A percentile compares a stretch with the other conserved stretches of the same genome.
phyloP scores from a whole-genome alignment of 1,140 invertebrate species.

The Maconellicoccus hirsutus region DNA sequence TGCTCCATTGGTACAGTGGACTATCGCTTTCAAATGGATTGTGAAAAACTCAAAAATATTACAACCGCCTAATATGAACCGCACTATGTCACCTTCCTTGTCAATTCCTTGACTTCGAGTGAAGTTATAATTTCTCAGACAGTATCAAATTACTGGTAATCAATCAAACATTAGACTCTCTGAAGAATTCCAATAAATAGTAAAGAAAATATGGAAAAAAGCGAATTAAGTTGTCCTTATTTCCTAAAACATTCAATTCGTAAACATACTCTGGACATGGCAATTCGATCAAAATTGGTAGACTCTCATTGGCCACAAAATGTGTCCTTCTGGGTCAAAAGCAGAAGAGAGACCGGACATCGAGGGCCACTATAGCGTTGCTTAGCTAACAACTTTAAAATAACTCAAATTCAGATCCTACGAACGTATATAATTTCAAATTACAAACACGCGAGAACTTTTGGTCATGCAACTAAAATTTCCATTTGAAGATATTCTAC shows the following conservation, averaged over 20 bases:
- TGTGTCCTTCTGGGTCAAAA: too few relatives aligned
- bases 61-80: background rate
- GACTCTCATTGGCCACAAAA: slow-evolving; percentile 21
- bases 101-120: background rate
- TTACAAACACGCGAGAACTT: too few relatives aligned
- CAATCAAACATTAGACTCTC: background rate
- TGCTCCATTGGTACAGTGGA: background rate
- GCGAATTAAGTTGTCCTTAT: background rate
- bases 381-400: slow-evolving; percentile 21
- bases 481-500: too few relatives aligned
- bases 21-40: background rate
- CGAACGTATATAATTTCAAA: too few relatives aligned
- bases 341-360: slow-evolving; percentile 23
- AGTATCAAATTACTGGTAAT: background rate
- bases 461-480: too few relatives aligned
- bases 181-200: background rate
- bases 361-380: slow-evolving; percentile 24
- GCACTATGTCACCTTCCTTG: background rate
- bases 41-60: background rate
- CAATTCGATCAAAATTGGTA: slow-evolving; percentile 16
- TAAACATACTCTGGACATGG: slow-evolving; percentile 19
- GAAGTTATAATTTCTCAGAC: background rate
- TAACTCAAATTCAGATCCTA: too few relatives aligned
- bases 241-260: background rate
- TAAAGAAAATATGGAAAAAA: background rate